Conservation (phyloP, 2,113 vertebrate species). For the Pangasianodon hypophthalmus region DNA sequence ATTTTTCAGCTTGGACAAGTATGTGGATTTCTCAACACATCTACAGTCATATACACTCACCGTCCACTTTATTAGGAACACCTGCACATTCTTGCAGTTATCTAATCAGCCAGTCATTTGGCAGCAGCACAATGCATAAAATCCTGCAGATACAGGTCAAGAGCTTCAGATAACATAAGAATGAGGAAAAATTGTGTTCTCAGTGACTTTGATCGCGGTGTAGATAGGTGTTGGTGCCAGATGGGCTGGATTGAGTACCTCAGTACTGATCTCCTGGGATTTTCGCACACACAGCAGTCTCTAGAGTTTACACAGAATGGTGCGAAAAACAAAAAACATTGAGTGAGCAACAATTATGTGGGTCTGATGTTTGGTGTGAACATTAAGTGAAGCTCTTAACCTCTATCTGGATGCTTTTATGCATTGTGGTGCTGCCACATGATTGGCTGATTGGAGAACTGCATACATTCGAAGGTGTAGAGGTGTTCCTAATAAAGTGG, state of each 20-base stretch:
- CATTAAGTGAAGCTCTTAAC: no score
- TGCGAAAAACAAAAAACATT: no score
- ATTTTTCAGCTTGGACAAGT: background rate
- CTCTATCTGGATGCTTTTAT: background rate
- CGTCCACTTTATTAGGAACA: no score
- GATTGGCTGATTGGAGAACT: background rate
- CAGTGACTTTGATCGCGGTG: background rate
- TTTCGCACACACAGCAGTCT: no score
- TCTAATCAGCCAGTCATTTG: background rate
- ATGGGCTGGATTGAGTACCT: background rate
- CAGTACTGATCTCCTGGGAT: no score
- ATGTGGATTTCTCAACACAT: background rate
- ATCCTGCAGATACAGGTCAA: background rate
- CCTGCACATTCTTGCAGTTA: background rate
- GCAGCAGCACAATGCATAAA: background rate
- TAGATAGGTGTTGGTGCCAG: no score
- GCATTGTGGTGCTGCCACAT: background rate
- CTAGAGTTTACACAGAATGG: no score
- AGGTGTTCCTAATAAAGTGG: background rate
- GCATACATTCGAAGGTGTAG: background rate
- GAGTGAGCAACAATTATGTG: background rate
- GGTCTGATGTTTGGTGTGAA: background rate
- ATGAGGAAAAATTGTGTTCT: background rate
- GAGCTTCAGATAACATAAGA: background rate
- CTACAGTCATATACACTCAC: background rate